phyloP scores from a whole-genome alignment of 2,888 invertebrate genomes.

The Gortyna flavago region DNA sequence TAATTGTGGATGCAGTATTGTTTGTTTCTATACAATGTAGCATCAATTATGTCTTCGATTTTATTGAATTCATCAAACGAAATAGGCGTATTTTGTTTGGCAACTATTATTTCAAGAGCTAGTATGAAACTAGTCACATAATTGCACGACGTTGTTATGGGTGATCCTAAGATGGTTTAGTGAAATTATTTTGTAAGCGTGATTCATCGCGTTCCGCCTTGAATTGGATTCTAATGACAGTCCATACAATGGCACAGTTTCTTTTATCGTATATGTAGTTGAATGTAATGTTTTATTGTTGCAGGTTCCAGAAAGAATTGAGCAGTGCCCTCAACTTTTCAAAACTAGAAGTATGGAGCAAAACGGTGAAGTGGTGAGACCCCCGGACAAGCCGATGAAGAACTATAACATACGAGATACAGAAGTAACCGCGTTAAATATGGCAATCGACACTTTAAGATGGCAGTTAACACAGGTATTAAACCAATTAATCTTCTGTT shows the following conservation, averaged over 20 bases:
- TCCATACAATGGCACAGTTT: slow-evolving; percentile 64
- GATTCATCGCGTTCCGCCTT: slow-evolving; percentile 70
- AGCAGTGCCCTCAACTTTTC: slow-evolving; percentile 81
- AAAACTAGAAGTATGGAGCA: slow-evolving; percentile 76
- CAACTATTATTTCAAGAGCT: slow-evolving; percentile 29
- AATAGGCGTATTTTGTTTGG: slow-evolving; percentile 5
- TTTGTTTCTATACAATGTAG: slow-evolving; percentile 45
- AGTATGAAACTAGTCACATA: slow-evolving; percentile 59
- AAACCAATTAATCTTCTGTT: slow-evolving; percentile 3
- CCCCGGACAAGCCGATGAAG: slow-evolving; percentile 73
- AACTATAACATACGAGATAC: slow-evolving; percentile 77
- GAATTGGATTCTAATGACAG: slow-evolving; percentile 73
- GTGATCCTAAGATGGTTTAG: slow-evolving; percentile 70
- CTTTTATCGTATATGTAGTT: slow-evolving; percentile 57
- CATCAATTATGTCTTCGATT: slow-evolving; percentile 39
- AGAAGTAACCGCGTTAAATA: slow-evolving; percentile 89
- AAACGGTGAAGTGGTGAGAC: slow-evolving; percentile 75
- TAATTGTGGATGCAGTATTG: slow-evolving; percentile 56
- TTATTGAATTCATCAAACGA: slow-evolving; percentile 22
- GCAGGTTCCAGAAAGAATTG: slow-evolving; percentile 85
- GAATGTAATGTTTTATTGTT: slow-evolving; percentile 69
- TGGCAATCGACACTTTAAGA: slow-evolving; percentile 92
- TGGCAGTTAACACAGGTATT: slow-evolving; percentile 93
- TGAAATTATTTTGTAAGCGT: slow-evolving; percentile 73
- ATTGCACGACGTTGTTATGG: slow-evolving; percentile 65